Percentiles rank a stretch among this genome's conserved stretches.
Evolutionary conservation across 2,888 invertebrate species (phyloP).

Genomic region (Agrypnus murinus): DNA sequence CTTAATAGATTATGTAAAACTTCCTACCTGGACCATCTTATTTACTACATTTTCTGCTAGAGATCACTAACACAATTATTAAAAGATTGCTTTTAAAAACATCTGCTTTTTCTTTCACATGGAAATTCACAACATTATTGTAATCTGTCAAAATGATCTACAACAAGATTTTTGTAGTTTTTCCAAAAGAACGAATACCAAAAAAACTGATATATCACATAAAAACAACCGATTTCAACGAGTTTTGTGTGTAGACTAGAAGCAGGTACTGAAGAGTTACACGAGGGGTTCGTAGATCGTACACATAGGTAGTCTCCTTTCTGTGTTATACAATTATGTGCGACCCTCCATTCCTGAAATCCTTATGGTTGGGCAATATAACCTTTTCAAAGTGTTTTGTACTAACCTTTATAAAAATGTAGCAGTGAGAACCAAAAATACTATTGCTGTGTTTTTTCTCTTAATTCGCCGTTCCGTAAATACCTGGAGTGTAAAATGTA

Average conservation of each 20-base stretch:
- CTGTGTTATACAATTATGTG: conserved; percentile 51
- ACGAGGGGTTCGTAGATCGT: conserved; percentile 46
- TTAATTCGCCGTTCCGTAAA: conserved; percentile 10
- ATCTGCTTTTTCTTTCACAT: conserved; percentile 13
- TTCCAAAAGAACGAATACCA: conserved; percentile 20
- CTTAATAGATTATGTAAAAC: no score
- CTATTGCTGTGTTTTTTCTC: no score
- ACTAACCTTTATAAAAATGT: conserved; percentile 59
- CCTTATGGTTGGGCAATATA: conserved; percentile 38
- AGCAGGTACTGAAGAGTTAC: conserved; percentile 51
- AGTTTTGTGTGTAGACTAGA: conserved; percentile 55
- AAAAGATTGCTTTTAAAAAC: conserved; percentile 28
- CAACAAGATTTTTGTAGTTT: conserved; percentile 8
- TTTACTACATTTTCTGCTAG: background rate
- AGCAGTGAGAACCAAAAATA: background rate
- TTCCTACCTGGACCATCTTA: conserved; percentile 12
- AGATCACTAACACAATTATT: background rate
- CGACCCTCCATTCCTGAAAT: conserved; percentile 51
- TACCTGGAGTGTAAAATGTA: background rate
- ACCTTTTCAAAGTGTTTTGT: conserved; percentile 47
- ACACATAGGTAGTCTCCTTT: conserved; percentile 51
- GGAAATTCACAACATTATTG: conserved; percentile 8
- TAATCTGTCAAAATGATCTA: conserved; percentile 18
- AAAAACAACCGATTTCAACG: conserved; percentile 55
- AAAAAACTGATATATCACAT: conserved; percentile 22